Base-by-base conservation (phyloP, 2,797 vertebrate genomes). In the Melopsittacus undulatus region DNA sequence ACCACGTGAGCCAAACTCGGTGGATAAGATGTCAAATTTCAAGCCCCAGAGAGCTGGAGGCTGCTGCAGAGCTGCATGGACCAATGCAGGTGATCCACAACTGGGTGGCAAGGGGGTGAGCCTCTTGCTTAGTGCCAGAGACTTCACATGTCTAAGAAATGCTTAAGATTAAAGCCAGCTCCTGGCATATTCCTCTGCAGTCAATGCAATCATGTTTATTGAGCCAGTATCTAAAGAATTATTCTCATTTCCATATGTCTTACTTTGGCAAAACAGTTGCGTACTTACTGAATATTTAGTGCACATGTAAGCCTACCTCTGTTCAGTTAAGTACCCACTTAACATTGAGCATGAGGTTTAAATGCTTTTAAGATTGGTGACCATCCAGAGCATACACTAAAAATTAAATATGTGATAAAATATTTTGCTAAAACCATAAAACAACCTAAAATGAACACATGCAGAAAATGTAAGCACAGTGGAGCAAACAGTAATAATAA, bases 391-490 rank as follows among this genome's bases (percentile, higher is more conserved):
- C 43, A 81, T 34, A n/a, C 20, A 4, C 18, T 95, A 83, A 64
- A 88, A 85, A 76, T 61, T 87, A 82, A 91, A 51, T n/a, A 76
- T 4, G 6, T 77, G 46, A 51, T 67, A 51, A 84, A 85, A 49
- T 54, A 74, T 61, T 86, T 89, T 75, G 17, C 66, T 87, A 69
- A 78, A 74, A 24, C 34, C 59, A 76, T 43, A 83, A 63, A 91
- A 61, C 32, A 75, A 70, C 23, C 13, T 73, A 57, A 84, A 91
- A 89, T 2, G 17, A 89, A 69, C 52, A 62, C 46, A 85, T 24
- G 21, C 11, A 91, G 46, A 85, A 95, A 91, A 87, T 52, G 5
- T 51, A 91, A 90, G 24, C 56, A 56, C 61, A 74, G 24, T 38
- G 21, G n/a, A 91, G 59, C 34, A 87, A 87, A 66, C 45, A 86